Evolutionary conservation across 2,888 invertebrate species (phyloP).

Genomic region (Phymatocera aterrima): DNA sequence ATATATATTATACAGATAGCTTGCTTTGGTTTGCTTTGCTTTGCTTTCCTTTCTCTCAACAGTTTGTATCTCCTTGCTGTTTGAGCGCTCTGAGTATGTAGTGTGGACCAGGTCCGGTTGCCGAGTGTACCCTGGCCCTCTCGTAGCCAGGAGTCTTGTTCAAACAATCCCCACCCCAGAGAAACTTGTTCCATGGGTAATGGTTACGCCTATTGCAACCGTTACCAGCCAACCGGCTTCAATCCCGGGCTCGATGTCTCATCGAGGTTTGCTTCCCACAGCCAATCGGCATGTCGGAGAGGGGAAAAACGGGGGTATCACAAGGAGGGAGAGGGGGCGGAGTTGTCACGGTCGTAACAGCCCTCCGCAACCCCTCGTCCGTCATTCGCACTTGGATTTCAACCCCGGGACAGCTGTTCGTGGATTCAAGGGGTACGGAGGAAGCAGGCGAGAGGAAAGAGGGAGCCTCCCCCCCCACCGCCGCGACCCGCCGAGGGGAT

Average conservation of each 20-base stretch:
- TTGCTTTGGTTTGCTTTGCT: background rate
- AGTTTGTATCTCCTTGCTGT: constrained; percentile 5
- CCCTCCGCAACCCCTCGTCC: background rate
- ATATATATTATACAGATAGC: background rate
- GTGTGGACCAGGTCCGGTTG: constrained; percentile 72
- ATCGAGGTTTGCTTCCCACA: background rate
- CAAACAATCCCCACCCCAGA: constrained; percentile 66
- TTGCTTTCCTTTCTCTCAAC: constrained; percentile 9
- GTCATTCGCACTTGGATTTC: background rate
- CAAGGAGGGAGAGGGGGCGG: background rate
- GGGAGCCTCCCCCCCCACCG: too few relatives aligned
- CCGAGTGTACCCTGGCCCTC: constrained; percentile 73
- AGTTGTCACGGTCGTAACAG: background rate
- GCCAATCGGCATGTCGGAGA: background rate
- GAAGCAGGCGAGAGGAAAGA: background rate
- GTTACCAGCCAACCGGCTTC: constrained; percentile 1
- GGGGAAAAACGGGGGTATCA: background rate
- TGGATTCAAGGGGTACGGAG: background rate
- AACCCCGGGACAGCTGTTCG: constrained; percentile 31
- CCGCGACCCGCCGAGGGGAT: background rate
- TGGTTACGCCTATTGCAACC: background rate
- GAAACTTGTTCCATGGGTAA: constrained; percentile 21
- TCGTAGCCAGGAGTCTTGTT: constrained; percentile 71
- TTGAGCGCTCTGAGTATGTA: constrained; percentile 63
- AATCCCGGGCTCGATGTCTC: constrained; percentile 18